A percentile compares a stretch with the other conserved stretches of the same genome.
Conservation (phyloP, 2,113 vertebrate genomes). For the Seriola dumerili region DNA sequence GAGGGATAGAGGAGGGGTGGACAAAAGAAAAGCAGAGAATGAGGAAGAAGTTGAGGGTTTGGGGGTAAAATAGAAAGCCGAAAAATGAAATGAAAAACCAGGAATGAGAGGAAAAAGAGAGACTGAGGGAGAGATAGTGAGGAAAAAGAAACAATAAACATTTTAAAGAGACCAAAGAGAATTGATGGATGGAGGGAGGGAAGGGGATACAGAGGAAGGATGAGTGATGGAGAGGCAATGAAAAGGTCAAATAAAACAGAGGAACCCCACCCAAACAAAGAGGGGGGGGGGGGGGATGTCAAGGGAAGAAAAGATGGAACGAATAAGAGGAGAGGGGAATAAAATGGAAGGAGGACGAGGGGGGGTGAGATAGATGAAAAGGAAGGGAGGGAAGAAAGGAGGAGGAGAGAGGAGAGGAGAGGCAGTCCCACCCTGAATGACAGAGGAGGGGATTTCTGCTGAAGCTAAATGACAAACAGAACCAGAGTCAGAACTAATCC, state of each 20-base stretch:
- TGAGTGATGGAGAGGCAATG: slow-evolving; percentile 11
- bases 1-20: not conserved
- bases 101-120: not conserved
- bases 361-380: not conserved
- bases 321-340: not conserved
- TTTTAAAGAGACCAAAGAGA: slow-evolving; percentile 17
- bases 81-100: not conserved
- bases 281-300: not conserved
- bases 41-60: not conserved
- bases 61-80: not conserved
- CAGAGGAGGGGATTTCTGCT: slow-evolving; percentile 50
- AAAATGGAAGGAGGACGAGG: not conserved
- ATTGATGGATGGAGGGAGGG: not conserved
- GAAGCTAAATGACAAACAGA: slow-evolving; percentile 21
- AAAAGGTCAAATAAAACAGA: slow-evolving; percentile 7
- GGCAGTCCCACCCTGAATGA: slow-evolving; percentile 36
- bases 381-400: not conserved
- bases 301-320: not conserved
- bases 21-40: not conserved
- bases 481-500: not conserved
- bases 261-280: slow-evolving; percentile 21
- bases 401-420: not conserved
- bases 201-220: not conserved
- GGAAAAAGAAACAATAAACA: not conserved
- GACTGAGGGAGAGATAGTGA: not conserved